phyloP scores from a whole-genome alignment of 37 sponge, comb jelly and placozoan species.

The Chondrosia reniformis region DNA sequence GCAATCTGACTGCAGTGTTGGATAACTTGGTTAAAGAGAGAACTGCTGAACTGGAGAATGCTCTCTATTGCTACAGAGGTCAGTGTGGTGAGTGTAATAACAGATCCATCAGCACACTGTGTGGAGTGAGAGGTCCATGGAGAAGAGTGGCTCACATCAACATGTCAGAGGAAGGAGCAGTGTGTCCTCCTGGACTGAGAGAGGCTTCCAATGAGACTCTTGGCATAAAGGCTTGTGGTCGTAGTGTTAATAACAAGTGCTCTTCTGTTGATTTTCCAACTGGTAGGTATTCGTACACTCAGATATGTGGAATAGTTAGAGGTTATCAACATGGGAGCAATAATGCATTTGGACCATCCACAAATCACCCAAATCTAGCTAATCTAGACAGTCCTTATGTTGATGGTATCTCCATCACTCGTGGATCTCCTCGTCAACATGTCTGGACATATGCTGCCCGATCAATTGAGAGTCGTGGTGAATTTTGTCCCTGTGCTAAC shows the following conservation, averaged over 20 bases:
- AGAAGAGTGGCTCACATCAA: constrained; percentile 18
- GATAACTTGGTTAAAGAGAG: background rate
- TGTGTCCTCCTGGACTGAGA: background rate
- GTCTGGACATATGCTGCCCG: constrained; percentile 13
- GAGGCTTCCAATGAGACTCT: background rate
- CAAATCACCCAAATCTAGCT: background rate
- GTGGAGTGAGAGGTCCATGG: constrained; percentile 8
- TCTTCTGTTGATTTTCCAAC: background rate
- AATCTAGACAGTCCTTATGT: constrained; percentile 4
- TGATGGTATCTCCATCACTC: constrained; percentile 23
- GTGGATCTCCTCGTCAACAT: constrained; percentile 15
- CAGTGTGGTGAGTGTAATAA: too few relatives aligned
- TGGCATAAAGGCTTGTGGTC: constrained; percentile 10
- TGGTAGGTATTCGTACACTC: constrained; percentile 2
- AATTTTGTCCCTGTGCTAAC: constrained; percentile 3
- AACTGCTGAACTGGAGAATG: too few relatives aligned
- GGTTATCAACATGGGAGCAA: constrained; percentile 7
- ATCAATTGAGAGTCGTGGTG: background rate
- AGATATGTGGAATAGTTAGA: constrained; percentile 6
- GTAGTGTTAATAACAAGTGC: background rate
- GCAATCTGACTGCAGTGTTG: background rate
- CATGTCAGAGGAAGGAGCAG: constrained; percentile 8
- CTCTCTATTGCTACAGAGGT: too few relatives aligned
- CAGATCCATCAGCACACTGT: background rate
- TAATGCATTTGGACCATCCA: constrained; percentile 19